These are phyloP conservation scores for Poecilia gillii DNA, from an alignment of 2,797 vertebrate species.

Conservation along the genomic window DNA sequence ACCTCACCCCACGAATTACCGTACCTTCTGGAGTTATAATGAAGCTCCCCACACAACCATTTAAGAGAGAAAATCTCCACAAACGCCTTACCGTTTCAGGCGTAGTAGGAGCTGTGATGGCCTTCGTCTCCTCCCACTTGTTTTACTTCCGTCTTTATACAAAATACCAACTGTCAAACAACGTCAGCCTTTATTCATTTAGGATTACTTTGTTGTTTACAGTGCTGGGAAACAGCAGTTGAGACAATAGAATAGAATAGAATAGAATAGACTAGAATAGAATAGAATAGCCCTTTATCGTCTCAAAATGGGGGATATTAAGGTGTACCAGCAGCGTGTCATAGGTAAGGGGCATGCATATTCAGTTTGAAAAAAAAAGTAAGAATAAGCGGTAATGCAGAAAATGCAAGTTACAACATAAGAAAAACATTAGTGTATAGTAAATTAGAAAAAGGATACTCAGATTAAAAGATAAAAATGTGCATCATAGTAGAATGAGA, in stretches of 20 bases:
- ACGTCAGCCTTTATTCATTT: constrained; percentile 50
- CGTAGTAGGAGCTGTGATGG: constrained; percentile 58
- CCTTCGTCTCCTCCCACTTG: constrained; percentile 76
- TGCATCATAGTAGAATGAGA: no score
- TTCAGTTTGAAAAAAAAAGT: no score
- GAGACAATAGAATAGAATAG: background rate
- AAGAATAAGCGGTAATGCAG: no score
- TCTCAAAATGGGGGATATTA: background rate
- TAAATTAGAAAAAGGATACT: no score
- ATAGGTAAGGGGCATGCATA: background rate
- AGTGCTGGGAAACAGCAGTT: background rate
- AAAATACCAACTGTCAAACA: constrained; percentile 33
- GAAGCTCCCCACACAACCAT: constrained; percentile 37
- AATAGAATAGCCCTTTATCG: background rate
- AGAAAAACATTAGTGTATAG: no score
- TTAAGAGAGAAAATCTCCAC: constrained; percentile 42
- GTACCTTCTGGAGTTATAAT: constrained; percentile 64
- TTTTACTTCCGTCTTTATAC: constrained; percentile 76
- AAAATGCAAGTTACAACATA: no score
- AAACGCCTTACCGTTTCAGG: constrained; percentile 71
- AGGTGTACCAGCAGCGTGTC: background rate
- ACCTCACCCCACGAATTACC: constrained; percentile 56
- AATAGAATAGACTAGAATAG: background rate
- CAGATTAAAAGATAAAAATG: no score
- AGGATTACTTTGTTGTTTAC: background rate